Conservation (phyloP, 1,140 invertebrate species). For the Brachionus paranguensis region DNA sequence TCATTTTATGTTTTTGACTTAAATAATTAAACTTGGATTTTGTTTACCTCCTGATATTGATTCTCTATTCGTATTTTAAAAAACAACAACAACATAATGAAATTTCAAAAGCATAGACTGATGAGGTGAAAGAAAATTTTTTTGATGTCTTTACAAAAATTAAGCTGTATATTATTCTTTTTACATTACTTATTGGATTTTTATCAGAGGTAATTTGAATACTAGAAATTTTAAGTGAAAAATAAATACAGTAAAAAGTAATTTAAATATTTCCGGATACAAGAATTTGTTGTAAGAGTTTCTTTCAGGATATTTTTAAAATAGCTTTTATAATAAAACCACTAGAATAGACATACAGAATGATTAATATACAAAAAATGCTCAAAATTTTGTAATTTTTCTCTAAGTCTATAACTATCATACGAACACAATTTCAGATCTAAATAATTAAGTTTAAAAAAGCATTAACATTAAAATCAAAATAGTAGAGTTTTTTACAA, state of each 20-base stretch:
- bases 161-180: too few species aligned
- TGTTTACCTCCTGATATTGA: background rate
- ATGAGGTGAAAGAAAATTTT: too few species aligned
- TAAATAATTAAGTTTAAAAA: background rate
- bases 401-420: background rate
- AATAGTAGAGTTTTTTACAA: background rate
- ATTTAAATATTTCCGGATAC: background rate
- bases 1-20: background rate
- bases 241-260: background rate
- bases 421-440: background rate
- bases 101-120: background rate
- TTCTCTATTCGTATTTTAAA: background rate
- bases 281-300: background rate
- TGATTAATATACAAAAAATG: background rate
- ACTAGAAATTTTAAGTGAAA: background rate
- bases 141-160: too few species aligned
- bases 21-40: background rate
- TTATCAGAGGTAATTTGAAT: too few species aligned
- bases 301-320: background rate
- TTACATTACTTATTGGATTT: too few species aligned
- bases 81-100: background rate
- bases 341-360: background rate
- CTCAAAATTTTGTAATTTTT: too few species aligned
- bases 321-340: background rate
- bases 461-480: background rate